Percentiles rank a stretch among this genome's conserved stretches.
phyloP scores from a whole-genome alignment of 2,888 invertebrate genomes.

The Campoletis raptor region DNA sequence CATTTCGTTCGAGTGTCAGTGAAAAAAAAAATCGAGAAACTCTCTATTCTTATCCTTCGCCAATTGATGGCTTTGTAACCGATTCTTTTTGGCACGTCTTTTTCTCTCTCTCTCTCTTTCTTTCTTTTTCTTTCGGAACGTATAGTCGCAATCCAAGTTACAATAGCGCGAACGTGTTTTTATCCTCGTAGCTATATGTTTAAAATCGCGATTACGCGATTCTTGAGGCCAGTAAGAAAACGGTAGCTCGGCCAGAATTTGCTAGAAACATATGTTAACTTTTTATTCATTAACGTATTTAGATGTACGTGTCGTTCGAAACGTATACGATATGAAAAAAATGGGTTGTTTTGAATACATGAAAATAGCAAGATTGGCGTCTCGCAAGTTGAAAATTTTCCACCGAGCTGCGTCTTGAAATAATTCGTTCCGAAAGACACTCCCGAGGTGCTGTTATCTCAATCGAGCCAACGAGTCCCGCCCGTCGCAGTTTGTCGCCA shows the following conservation, averaged over 20 bases:
- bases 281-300: not conserved
- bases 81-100: conserved; percentile 11
- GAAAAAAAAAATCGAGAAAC: not conserved
- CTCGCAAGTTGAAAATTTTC: conserved; percentile 7
- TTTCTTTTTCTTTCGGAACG: not conserved
- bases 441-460: conserved; percentile 22
- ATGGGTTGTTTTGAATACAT: not conserved
- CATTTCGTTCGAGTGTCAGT: not conserved
- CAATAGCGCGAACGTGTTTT: conserved; percentile 1
- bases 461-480: conserved; percentile 28
- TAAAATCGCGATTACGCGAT: not conserved
- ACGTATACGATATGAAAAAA: not conserved
- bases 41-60: conserved; percentile 8
- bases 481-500: conserved; percentile 31
- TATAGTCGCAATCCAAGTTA: not conserved
- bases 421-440: conserved; percentile 21
- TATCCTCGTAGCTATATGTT: not conserved
- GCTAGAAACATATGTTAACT: conserved; percentile 26
- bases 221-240: not conserved
- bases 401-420: conserved; percentile 20
- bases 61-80: conserved; percentile 5
- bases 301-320: not conserved
- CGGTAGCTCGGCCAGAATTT: conserved; percentile 10
- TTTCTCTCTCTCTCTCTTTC: conserved; percentile 15
- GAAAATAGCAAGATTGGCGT: not conserved